Conservation (phyloP, 2,797 vertebrate genomes). For the Chiloscyllium punctatum region DNA sequence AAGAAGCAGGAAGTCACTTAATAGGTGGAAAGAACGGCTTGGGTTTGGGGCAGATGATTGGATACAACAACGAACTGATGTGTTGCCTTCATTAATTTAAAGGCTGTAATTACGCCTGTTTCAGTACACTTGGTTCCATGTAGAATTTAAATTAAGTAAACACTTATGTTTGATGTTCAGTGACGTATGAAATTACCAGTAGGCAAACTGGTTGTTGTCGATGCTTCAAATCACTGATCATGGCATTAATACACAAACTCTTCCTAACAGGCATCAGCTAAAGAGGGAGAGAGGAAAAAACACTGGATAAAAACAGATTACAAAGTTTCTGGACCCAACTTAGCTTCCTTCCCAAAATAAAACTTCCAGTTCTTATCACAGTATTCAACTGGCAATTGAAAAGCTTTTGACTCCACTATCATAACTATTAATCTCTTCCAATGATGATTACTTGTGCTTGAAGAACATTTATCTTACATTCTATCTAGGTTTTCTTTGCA, state of each 20-base stretch:
- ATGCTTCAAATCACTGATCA: background rate
- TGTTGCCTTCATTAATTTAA: slow-evolving; percentile 23
- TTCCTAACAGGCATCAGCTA: background rate
- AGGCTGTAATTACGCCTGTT: background rate
- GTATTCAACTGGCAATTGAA: background rate
- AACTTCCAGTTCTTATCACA: background rate
- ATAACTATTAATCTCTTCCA: background rate
- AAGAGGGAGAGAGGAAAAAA: background rate
- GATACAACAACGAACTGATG: background rate
- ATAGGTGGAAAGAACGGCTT: background rate
- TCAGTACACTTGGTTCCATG: background rate
- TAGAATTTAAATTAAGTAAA: slow-evolving; percentile 21
- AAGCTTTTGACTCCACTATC: background rate
- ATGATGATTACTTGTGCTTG: background rate
- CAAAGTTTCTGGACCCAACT: background rate
- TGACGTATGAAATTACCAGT: background rate
- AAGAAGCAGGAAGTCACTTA: background rate
- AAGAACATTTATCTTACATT: background rate
- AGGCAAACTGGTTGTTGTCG: background rate
- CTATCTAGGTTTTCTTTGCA: background rate
- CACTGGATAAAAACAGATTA: background rate
- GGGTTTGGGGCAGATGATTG: background rate
- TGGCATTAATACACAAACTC: background rate
- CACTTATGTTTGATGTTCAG: slow-evolving; percentile 6
- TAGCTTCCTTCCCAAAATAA: background rate